phyloP scores from a whole-genome alignment of 2,888 invertebrate genomes.

The Pocota personata region DNA sequence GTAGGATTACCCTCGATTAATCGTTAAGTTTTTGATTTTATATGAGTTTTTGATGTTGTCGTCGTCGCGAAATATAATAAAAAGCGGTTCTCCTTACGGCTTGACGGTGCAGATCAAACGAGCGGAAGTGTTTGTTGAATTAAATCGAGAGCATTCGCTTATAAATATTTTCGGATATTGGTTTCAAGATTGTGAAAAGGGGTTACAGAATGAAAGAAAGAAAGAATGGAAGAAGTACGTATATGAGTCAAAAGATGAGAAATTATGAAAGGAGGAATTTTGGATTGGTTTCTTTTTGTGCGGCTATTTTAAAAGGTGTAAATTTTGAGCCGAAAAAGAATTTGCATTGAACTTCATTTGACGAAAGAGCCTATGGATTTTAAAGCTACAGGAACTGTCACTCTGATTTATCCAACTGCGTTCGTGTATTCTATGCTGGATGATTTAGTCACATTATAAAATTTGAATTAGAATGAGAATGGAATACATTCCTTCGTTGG shows the following conservation, averaged over 20 bases:
- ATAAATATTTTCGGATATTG: slow-evolving; percentile 40
- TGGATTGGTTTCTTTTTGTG: background rate
- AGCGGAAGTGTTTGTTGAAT: slow-evolving; percentile 74
- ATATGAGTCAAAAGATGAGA: background rate
- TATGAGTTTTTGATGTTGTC: slow-evolving; percentile 59
- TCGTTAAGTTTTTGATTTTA: slow-evolving; percentile 60
- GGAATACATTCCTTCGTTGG: too few relatives aligned
- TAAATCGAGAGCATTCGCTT: slow-evolving; percentile 71
- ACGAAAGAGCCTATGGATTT: too few relatives aligned
- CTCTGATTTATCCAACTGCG: too few relatives aligned
- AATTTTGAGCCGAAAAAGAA: too few relatives aligned
- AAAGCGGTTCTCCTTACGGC: slow-evolving; percentile 46
- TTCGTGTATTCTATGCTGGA: too few relatives aligned
- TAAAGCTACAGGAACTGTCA: too few relatives aligned
- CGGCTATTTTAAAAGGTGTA: background rate
- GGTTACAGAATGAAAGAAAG: background rate
- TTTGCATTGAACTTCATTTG: too few relatives aligned
- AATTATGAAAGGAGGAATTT: slow-evolving; percentile 1
- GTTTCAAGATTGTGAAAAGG: slow-evolving; percentile 26
- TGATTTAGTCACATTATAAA: too few relatives aligned
- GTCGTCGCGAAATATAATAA: background rate
- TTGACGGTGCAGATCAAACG: slow-evolving; percentile 63
- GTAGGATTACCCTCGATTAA: slow-evolving; percentile 45
- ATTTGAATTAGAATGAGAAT: too few relatives aligned
- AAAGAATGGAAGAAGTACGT: background rate